Percentiles rank a stretch among this genome's conserved stretches.
phyloP scores from a whole-genome alignment of 2,888 invertebrate genomes.

The Drosophila kuntzei region DNA sequence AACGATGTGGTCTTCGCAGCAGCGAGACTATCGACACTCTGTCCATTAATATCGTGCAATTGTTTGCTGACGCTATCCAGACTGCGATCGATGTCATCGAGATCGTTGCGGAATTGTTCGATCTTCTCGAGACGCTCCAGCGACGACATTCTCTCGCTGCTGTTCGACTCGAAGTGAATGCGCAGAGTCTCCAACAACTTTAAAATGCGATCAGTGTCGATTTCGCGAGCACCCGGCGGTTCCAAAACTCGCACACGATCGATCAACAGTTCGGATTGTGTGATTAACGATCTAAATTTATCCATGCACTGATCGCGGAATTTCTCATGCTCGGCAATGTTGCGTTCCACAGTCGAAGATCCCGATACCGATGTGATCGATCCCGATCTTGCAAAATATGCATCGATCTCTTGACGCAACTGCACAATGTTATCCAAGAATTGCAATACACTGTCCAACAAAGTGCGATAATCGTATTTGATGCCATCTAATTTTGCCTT shows the following conservation, averaged over 20 bases:
- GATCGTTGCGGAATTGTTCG: slow-evolving; percentile 89
- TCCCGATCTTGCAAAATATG: slow-evolving; percentile 85
- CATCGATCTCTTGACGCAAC: slow-evolving; percentile 88
- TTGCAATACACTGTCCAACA: slow-evolving; percentile 89
- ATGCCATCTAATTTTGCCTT: slow-evolving; percentile 89
- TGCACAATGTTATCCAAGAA: slow-evolving; percentile 90
- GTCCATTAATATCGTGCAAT: slow-evolving; percentile 88
- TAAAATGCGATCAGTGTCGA: slow-evolving; percentile 90
- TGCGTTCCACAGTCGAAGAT: slow-evolving; percentile 85
- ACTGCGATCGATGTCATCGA: slow-evolving; percentile 90
- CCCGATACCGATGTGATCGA: slow-evolving; percentile 58
- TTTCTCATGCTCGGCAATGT: slow-evolving; percentile 88
- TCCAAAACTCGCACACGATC: slow-evolving; percentile 90
- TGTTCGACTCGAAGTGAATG: slow-evolving; percentile 88
- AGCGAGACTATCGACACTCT: slow-evolving; percentile 90
- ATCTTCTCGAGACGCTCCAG: slow-evolving; percentile 90
- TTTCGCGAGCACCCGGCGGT: slow-evolving; percentile 88
- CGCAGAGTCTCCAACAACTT: slow-evolving; percentile 88
- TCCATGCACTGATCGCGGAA: slow-evolving; percentile 89
- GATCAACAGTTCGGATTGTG: slow-evolving; percentile 90
- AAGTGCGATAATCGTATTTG: slow-evolving; percentile 89
- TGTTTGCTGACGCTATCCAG: slow-evolving; percentile 89
- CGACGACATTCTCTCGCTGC: slow-evolving; percentile 87
- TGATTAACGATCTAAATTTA: slow-evolving; percentile 88
- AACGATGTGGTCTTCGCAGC: slow-evolving; percentile 90